Evolutionary conservation across 2,888 invertebrate species (phyloP), one percentile per base, ranked within the genome.

Genomic region (Ellobium chinense): DNA sequence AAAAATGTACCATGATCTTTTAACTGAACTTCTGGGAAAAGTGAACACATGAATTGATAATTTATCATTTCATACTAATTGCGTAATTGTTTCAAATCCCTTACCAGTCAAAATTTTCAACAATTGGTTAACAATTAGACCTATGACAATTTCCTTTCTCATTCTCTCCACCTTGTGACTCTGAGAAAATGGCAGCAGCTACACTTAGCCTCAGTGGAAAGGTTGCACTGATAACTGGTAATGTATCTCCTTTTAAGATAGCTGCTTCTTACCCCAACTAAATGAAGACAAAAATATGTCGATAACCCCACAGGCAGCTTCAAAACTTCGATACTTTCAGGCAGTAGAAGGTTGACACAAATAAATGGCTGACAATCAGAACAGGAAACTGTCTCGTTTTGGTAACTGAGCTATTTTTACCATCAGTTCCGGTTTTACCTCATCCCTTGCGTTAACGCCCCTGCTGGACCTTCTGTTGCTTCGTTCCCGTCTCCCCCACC

Each of bases 191-290:
- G 87, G 87, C 87, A 78, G 80, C 87, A 27, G 78, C 85, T 66
- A 66, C 83, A 9, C 82, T 85, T 74, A 88, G 85, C 81, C 72
- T 90, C 37, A 78, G 83, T 29, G 89, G 89, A 5, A 89, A 89
- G 84, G 87, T 90, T 24, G 91, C 90, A 5, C 81, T 91, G 1
- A 89, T 91, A 68, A 91, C 91, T 83, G 90, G 90, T 90, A 82
- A 39, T 78, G 76, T 72, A 70, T 73, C 27, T 62, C 18, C 46
- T 37, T 73, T 58, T 24, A n/a, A 56, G n/a, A 69, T 29, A 24
- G 36, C 1, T 46, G 37, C 18, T 9, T 29, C 46, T 62, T 63
- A 63, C 62, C 70, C 62, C 63, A 21, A 27, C 36, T 29, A 56
- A 24, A 56, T n/a, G 24, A 56, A 74, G 21, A 60, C 29, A 39